A percentile compares a stretch with the other conserved stretches of the same genome.
Conservation (phyloP, 2,113 vertebrate genomes). For the Panurus biarmicus region DNA sequence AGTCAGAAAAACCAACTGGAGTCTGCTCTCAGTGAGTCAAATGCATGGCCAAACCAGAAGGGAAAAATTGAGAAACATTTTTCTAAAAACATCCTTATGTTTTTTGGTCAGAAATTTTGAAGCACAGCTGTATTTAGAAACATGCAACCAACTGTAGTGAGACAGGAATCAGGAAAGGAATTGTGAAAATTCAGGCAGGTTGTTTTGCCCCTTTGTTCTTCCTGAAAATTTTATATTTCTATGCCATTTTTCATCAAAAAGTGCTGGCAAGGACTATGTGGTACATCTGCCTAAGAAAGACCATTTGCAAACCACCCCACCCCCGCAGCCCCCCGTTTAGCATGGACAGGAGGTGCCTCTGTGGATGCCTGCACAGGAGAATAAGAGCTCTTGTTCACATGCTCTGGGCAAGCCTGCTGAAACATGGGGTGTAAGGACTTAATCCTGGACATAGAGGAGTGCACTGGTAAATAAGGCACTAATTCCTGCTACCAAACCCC, state of each 20-base stretch:
- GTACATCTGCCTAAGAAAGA: background rate
- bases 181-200: background rate
- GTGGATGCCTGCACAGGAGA: background rate
- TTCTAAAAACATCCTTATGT: conserved; percentile 7
- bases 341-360: background rate
- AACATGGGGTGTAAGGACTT: background rate
- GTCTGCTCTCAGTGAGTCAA: conserved; percentile 23
- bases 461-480: background rate
- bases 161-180: background rate
- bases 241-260: background rate
- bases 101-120: conserved; percentile 33
- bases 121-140: conserved; percentile 34
- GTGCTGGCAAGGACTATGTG: background rate
- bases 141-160: background rate
- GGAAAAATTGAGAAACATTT: conserved; percentile 22
- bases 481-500: background rate
- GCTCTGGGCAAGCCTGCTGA: background rate
- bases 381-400: background rate
- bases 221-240: background rate
- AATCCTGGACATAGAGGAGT: background rate
- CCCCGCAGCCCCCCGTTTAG: background rate
- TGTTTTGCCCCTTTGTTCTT: background rate
- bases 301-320: background rate
- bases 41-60: conserved; percentile 42
- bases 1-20: conserved; percentile 36